Conservation (phyloP, 2,113 vertebrate genomes). For the Dicaeum eximium region DNA sequence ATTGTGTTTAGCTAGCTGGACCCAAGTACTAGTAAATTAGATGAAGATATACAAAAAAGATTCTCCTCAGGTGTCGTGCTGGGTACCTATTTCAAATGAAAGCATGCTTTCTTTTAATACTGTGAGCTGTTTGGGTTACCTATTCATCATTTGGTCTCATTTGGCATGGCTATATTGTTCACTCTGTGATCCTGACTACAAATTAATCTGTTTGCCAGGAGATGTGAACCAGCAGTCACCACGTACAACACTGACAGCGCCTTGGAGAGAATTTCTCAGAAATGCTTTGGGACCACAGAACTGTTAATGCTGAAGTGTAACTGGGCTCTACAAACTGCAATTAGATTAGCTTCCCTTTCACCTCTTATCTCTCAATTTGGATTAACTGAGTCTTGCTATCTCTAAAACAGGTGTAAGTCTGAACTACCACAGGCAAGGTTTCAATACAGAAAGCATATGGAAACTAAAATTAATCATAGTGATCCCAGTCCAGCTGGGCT, state of each 20-base stretch:
- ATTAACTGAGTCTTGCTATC: background rate
- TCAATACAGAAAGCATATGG: background rate
- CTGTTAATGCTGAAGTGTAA: background rate
- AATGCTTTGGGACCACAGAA: background rate
- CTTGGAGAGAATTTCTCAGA: background rate
- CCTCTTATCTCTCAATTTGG: background rate
- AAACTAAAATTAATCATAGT: background rate
- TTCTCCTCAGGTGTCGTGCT: background rate
- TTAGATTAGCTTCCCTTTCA: background rate
- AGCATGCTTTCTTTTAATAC: background rate
- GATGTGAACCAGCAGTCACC: background rate
- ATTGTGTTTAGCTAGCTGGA: background rate
- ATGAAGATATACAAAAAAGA: background rate
- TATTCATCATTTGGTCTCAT: background rate
- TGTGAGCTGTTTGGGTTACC: background rate
- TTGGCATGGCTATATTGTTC: background rate
- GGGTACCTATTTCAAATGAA: background rate
- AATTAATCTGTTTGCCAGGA: background rate
- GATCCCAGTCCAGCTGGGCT: background rate
- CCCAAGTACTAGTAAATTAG: background rate
- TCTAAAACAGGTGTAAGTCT: background rate
- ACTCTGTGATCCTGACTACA: background rate
- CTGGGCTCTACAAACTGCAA: background rate
- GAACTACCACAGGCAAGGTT: background rate
- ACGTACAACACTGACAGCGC: background rate